Evolutionary conservation across 2,888 invertebrate genomes (phyloP), one percentile per base, ranked within the genome.

Genomic region (Spodoptera picta): DNA sequence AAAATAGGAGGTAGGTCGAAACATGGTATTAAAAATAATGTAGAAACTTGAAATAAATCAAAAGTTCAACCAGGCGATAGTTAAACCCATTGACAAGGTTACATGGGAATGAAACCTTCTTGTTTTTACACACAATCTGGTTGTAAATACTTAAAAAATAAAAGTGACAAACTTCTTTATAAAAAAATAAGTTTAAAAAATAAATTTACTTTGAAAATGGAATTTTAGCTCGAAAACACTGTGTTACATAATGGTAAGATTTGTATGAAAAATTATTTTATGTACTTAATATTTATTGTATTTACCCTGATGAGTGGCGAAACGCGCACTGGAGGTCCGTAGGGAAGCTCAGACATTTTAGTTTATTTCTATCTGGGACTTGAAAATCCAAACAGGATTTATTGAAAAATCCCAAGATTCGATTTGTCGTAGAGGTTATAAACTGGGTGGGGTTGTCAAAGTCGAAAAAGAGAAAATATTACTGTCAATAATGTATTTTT

Each of bases 261-360:
- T 74, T 68, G 70, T 72, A 58, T 31, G 49, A 59, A 61, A 61
- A 48, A 61, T 60, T 60, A 42, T 45, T 54, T 10, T 31, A 45
- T 48, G 27, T 42, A n/a, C n/a, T n/a, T n/a, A 48, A 61, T 27
- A 54, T 64, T 63, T 49, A 54, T 62, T 75, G 80, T 88, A 81
- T 93, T 95, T 95, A 97, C 97, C 95, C 96, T 97, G 87, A 98
- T 98, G 61, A 97, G 91, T 56, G 98, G 98, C 55, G 98, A 97
- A 75, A 98, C 97, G 85, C 96, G 95, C 73, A 97, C 96, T 79
- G 98, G 97, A 82, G 97, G 95, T 88, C 95, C 95, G 79, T 79
- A 94, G 12, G 94, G 94, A 77, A 94, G 92, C 45, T 87, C 87
- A 77, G 94, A 90, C 94, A 94, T 94, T 82, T 69, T 92, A 59